Percentiles rank a stretch among this genome's conserved stretches.
Evolutionary conservation across 2,113 vertebrate genomes (phyloP).

Genomic region (Enhydra lutris): DNA sequence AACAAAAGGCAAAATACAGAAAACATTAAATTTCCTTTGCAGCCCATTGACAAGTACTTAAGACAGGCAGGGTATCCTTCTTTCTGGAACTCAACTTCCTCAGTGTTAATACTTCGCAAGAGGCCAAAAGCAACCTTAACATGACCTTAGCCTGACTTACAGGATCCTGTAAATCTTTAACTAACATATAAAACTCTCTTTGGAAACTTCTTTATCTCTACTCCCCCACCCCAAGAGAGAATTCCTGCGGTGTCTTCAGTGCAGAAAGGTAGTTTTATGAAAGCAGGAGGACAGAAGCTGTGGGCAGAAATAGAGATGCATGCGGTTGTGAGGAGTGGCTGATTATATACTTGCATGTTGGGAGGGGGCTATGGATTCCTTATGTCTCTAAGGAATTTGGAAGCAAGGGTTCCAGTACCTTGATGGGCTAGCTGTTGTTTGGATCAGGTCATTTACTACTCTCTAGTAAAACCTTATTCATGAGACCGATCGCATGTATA

Average conservation of each 20-base stretch:
- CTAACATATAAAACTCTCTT: too few relatives aligned
- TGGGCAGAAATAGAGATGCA: background rate
- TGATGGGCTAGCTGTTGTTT: background rate
- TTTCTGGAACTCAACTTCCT: too few relatives aligned
- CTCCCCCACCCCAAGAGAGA: background rate
- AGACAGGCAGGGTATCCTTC: too few relatives aligned
- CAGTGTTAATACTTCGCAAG: too few relatives aligned
- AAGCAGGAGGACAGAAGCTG: background rate
- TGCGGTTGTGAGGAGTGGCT: background rate
- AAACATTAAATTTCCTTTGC: too few relatives aligned
- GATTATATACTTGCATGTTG: background rate
- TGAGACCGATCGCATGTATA: background rate
- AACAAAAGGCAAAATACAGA: background rate
- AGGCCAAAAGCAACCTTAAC: too few relatives aligned
- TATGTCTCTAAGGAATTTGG: background rate
- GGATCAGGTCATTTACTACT: background rate
- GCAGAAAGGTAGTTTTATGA: background rate
- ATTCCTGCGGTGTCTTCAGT: background rate
- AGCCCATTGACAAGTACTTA: too few relatives aligned
- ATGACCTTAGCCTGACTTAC: too few relatives aligned
- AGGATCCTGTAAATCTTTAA: too few relatives aligned
- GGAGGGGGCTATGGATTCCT: background rate
- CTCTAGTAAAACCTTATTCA: background rate
- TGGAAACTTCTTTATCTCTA: too few relatives aligned
- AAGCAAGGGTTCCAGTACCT: background rate